These are phyloP conservation scores for Drosophila aff. DNA, from an alignment of 1,140 invertebrate genomes.

Conservation along the genomic window DNA sequence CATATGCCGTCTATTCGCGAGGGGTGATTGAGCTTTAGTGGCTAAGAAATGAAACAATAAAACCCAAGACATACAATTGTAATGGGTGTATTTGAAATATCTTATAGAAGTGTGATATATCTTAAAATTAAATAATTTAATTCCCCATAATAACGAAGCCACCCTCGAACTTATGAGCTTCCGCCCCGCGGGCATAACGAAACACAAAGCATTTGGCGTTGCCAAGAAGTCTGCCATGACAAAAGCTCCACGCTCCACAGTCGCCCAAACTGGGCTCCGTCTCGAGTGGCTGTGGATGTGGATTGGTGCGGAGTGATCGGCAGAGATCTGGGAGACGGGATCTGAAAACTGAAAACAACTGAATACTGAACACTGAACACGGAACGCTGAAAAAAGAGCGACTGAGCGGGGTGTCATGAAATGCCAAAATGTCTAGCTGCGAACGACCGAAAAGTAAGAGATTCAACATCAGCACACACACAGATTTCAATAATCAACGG, in stretches of 20 bases:
- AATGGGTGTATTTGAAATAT: not conserved
- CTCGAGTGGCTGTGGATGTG: conserved; percentile 11
- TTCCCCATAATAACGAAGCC: conserved; percentile 9
- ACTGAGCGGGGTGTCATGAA: conserved; percentile 69
- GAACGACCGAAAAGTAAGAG: conserved; percentile 63
- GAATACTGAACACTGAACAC: conserved; percentile 17
- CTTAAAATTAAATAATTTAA: not conserved
- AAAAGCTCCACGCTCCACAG: conserved; percentile 59
- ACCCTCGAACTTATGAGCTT: conserved; percentile 68
- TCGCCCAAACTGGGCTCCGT: conserved; percentile 9
- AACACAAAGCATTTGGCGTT: conserved; percentile 79
- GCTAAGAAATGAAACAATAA: not conserved
- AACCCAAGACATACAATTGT: not conserved
- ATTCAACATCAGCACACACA: conserved; percentile 52
- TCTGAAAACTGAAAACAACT: conserved; percentile 29
- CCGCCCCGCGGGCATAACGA: conserved; percentile 47
- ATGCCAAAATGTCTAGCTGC: conserved; percentile 82
- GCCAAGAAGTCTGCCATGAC: conserved; percentile 82
- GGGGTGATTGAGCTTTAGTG: conserved; percentile 3
- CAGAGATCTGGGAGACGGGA: conserved; percentile 27
- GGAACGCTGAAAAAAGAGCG: conserved; percentile 43
- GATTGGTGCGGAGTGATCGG: conserved; percentile 20
- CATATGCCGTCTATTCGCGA: conserved; percentile 33
- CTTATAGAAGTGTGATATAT: not conserved
- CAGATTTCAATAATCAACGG: conserved; percentile 81